Conservation (phyloP, 1,140 invertebrate genomes). For the Lepidurus packardi region DNA sequence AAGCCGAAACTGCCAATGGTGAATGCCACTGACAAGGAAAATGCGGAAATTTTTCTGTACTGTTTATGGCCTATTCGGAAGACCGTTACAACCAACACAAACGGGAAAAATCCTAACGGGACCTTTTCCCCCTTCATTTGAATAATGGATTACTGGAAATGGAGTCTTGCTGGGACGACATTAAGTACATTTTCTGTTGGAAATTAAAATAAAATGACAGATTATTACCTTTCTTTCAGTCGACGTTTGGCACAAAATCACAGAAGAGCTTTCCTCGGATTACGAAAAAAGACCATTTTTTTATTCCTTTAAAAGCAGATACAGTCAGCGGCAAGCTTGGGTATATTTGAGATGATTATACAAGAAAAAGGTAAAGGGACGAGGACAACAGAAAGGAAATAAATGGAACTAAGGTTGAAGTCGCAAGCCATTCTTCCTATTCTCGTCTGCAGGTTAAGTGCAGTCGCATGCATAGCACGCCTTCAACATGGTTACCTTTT, state of each 20-base stretch:
- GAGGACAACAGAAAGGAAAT: too few species aligned
- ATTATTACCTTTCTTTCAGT: too few species aligned
- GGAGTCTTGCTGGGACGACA: background rate
- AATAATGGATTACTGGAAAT: background rate
- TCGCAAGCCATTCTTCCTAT: too few species aligned
- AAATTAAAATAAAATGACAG: background rate
- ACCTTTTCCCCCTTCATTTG: background rate
- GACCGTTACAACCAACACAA: slow-evolving; percentile 4
- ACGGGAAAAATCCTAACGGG: background rate
- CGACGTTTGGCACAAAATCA: background rate
- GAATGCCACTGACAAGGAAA: background rate
- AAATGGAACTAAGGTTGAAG: too few species aligned
- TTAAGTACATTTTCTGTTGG: background rate
- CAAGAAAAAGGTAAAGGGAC: too few species aligned
- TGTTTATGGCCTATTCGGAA: background rate
- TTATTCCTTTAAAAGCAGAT: too few species aligned
- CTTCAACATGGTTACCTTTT: too few species aligned
- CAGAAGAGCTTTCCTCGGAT: background rate
- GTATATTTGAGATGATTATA: too few species aligned
- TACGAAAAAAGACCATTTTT: background rate
- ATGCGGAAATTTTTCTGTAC: background rate
- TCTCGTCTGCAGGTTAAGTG: too few species aligned
- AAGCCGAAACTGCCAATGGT: slow-evolving; percentile 15
- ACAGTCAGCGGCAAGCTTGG: too few species aligned
- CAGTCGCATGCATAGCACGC: too few species aligned